Percentiles rank a stretch among this genome's conserved stretches.
Evolutionary conservation across 2,797 vertebrate genomes (phyloP).

Genomic region (Potorous gilbertii): DNA sequence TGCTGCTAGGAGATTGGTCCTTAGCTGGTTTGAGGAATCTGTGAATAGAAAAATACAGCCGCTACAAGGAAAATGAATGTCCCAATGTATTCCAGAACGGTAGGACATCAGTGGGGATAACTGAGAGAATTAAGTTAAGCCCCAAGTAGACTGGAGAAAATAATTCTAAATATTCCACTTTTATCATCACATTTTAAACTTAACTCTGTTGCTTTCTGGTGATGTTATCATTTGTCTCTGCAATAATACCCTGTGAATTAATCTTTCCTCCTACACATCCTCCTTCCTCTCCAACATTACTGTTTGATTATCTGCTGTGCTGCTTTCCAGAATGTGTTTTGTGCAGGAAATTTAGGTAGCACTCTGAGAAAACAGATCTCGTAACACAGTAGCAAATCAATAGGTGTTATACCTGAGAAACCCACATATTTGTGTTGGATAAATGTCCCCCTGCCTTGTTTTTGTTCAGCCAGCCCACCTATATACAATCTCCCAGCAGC

Average conservation of each 20-base stretch:
- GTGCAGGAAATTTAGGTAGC: slow-evolving; percentile 58
- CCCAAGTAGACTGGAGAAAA: slow-evolving; percentile 4
- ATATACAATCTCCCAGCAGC: slow-evolving; percentile 72
- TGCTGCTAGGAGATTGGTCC: neutral
- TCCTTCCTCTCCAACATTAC: slow-evolving; percentile 69
- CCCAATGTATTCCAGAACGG: neutral
- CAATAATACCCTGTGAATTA: slow-evolving; percentile 71
- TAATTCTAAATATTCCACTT: neutral
- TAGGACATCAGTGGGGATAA: slow-evolving; percentile 4
- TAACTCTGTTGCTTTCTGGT: slow-evolving; percentile 69
- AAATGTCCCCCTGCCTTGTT: slow-evolving; percentile 74
- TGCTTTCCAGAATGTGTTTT: slow-evolving; percentile 75
- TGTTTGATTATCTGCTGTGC: slow-evolving; percentile 77
- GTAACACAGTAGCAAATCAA: slow-evolving; percentile 74
- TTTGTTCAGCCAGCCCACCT: slow-evolving; percentile 73
- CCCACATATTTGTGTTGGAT: slow-evolving; percentile 71
- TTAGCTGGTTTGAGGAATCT: slow-evolving; percentile 24
- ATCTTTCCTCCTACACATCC: slow-evolving; percentile 54
- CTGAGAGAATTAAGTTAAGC: neutral
- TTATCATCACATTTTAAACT: slow-evolving; percentile 74
- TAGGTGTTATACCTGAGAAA: slow-evolving; percentile 71
- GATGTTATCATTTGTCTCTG: slow-evolving; percentile 73
- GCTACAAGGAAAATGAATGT: slow-evolving; percentile 24
- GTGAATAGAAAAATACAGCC: neutral
- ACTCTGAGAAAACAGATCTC: slow-evolving; percentile 73